Evolutionary conservation across 2,888 invertebrate genomes (phyloP).

Genomic region (Deroplatys truncata): DNA sequence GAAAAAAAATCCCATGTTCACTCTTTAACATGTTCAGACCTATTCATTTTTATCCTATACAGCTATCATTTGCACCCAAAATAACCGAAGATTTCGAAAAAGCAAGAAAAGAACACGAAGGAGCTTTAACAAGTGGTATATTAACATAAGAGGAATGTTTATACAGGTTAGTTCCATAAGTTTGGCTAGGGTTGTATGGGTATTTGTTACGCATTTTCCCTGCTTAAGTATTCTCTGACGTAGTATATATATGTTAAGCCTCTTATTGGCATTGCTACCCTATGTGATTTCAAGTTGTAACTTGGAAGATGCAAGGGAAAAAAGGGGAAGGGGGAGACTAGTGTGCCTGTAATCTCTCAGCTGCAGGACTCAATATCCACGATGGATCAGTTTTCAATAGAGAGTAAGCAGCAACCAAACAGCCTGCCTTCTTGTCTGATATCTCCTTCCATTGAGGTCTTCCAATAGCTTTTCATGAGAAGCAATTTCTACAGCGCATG

Average conservation of each 20-base stretch:
- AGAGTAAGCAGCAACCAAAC: conserved; percentile 8
- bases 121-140: no score
- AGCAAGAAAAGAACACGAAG: no score
- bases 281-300: background rate
- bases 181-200: no score
- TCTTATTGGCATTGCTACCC: background rate
- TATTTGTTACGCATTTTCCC: background rate
- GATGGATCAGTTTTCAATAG: conserved; percentile 30
- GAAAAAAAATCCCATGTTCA: no score
- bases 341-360: background rate
- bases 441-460: background rate
- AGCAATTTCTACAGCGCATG: background rate
- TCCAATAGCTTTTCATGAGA: background rate
- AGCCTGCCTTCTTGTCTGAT: conserved; percentile 1
- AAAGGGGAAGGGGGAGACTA: background rate
- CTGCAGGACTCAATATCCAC: conserved; percentile 26
- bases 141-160: no score
- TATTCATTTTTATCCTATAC: no score
- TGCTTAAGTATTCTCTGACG: background rate
- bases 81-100: no score
- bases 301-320: background rate
- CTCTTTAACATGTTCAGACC: no score
- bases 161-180: no score
- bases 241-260: background rate
- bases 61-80: no score